Conservation (phyloP, 92 coral and sea anemone genomes). For the Galaxea fascicularis region DNA sequence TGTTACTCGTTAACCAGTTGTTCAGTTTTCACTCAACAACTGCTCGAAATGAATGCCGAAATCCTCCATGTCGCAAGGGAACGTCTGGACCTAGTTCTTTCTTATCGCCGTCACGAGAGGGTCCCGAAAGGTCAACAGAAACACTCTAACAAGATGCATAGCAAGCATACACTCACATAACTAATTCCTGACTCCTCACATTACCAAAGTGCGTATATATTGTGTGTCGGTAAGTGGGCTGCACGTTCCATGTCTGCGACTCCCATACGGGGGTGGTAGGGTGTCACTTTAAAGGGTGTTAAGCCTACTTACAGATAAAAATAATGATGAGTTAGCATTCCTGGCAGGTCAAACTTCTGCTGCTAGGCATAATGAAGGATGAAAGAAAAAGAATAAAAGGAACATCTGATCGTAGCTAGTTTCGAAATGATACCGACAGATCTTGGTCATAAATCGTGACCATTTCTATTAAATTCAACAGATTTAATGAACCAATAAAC, state of each 20-base stretch:
- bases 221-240: not conserved
- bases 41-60: not conserved
- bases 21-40: not conserved
- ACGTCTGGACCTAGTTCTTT: not conserved
- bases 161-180: not conserved
- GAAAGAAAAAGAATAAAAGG: too few relatives aligned
- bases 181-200: not conserved
- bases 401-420: too few relatives aligned
- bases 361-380: too few relatives aligned
- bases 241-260: not conserved
- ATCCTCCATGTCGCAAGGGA: not conserved
- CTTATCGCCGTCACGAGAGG: not conserved
- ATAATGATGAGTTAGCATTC: not conserved
- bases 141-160: not conserved
- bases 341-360: not conserved
- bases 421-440: too few relatives aligned
- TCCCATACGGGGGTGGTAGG: not conserved
- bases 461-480: too few relatives aligned
- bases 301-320: not conserved
- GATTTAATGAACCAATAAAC: too few relatives aligned
- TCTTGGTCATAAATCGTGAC: too few relatives aligned
- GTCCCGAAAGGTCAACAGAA: slow-evolving; percentile 4
- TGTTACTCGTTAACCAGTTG: not conserved
- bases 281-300: not conserved
- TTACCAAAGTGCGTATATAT: not conserved